A percentile compares a stretch with the other conserved stretches of the same genome.
These are phyloP conservation scores for Balearica regulorum DNA, from an alignment of 2,797 vertebrate genomes.

Conservation along the genomic window DNA sequence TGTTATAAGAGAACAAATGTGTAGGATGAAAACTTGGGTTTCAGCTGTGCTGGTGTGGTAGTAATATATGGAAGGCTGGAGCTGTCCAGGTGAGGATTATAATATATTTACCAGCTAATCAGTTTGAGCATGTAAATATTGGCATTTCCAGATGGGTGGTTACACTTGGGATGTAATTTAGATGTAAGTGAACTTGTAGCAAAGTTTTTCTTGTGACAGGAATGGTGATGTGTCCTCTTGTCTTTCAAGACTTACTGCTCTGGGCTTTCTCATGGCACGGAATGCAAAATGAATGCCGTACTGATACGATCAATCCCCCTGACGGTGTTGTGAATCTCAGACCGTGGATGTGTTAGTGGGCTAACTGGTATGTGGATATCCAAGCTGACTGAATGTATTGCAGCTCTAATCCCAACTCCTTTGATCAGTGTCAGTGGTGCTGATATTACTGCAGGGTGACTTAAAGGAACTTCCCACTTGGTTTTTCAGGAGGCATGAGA, in stretches of 20 bases:
- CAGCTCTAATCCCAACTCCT: neutral
- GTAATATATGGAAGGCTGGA: neutral
- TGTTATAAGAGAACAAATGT: neutral
- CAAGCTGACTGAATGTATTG: neutral
- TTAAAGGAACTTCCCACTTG: neutral
- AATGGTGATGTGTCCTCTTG: neutral
- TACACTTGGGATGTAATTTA: neutral
- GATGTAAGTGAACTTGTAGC: neutral
- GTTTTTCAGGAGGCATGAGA: neutral
- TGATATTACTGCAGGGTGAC: neutral
- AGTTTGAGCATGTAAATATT: neutral
- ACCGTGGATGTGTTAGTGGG: neutral
- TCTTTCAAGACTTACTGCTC: neutral
- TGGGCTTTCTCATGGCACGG: neutral
- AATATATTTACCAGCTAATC: neutral
- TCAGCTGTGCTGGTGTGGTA: neutral
- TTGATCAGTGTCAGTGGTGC: neutral
- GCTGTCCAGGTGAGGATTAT: neutral
- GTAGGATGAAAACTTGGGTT: neutral
- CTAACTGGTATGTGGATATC: neutral
- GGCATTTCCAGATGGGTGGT: neutral
- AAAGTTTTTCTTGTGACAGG: neutral
- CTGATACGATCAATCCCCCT: rapidly evolving
- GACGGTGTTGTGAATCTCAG: neutral
- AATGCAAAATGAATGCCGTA: rapidly evolving